Conservation (phyloP, 2,888 invertebrate genomes). For the Sesia bembeciformis region DNA sequence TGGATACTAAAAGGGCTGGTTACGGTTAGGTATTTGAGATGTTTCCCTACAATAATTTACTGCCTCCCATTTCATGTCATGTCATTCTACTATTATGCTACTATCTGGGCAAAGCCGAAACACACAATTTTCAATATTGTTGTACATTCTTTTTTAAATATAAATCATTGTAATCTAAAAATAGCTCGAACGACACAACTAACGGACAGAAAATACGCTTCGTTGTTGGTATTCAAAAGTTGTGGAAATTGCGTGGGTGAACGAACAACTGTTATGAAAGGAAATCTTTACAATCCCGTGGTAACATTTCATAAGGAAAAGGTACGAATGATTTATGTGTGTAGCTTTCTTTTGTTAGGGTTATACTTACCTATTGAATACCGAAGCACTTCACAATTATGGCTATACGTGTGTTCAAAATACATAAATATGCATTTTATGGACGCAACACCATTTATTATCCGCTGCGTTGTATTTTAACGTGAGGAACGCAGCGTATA, state of each 20-base stretch:
- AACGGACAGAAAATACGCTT: constrained; percentile 27
- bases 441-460: neutral
- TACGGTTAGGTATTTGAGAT: too few relatives aligned
- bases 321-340: constrained; percentile 48
- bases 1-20: too few relatives aligned
- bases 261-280: constrained; percentile 44
- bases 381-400: constrained; percentile 9
- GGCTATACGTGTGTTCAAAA: neutral
- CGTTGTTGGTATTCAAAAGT: constrained; percentile 32
- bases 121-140: too few relatives aligned
- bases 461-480: neutral
- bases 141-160: neutral
- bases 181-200: neutral
- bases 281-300: constrained; percentile 45
- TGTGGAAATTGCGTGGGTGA: constrained; percentile 35
- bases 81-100: too few relatives aligned
- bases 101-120: too few relatives aligned
- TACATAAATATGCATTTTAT: neutral
- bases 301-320: constrained; percentile 44
- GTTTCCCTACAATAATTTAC: too few relatives aligned
- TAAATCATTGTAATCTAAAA: neutral
- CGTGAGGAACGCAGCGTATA: neutral
- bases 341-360: constrained; percentile 41
- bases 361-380: constrained; percentile 34
- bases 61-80: too few relatives aligned